Conservation (phyloP, 2,113 vertebrate species). For the Sciurus niger region DNA sequence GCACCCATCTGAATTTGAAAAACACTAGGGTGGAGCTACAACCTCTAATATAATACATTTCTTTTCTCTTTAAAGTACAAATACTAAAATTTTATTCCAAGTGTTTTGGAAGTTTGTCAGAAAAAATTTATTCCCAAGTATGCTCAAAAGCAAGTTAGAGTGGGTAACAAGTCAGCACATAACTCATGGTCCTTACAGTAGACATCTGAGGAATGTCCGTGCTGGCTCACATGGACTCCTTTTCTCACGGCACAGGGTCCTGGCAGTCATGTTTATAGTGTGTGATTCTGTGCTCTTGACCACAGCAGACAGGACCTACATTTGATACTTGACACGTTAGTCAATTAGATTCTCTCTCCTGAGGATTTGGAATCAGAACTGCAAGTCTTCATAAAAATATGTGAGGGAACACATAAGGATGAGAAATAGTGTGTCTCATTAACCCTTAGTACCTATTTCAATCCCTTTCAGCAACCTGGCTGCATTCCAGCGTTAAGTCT, state of each 20-base stretch:
- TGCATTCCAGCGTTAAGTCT: neutral
- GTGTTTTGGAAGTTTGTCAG: neutral
- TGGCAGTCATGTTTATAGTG: no score
- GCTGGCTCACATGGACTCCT: no score
- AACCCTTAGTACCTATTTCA: neutral
- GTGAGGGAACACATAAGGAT: neutral
- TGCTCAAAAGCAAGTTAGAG: neutral
- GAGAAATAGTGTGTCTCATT: neutral
- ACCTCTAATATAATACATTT: neutral
- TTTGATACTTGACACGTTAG: neutral
- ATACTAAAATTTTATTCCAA: neutral
- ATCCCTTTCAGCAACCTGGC: neutral
- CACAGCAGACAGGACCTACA: neutral
- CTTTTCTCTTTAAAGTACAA: neutral
- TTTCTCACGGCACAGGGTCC: no score
- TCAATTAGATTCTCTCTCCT: neutral
- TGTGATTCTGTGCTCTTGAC: neutral
- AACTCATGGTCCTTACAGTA: neutral
- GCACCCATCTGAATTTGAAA: neutral
- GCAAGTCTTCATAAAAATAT: neutral
- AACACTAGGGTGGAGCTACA: neutral
- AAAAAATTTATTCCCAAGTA: neutral
- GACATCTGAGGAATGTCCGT: neutral
- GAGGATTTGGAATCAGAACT: neutral
- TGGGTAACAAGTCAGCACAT: neutral